A percentile compares a stretch with the other conserved stretches of the same genome.
Conservation (phyloP, 2,113 vertebrate genomes). For the Rhineura floridana region DNA sequence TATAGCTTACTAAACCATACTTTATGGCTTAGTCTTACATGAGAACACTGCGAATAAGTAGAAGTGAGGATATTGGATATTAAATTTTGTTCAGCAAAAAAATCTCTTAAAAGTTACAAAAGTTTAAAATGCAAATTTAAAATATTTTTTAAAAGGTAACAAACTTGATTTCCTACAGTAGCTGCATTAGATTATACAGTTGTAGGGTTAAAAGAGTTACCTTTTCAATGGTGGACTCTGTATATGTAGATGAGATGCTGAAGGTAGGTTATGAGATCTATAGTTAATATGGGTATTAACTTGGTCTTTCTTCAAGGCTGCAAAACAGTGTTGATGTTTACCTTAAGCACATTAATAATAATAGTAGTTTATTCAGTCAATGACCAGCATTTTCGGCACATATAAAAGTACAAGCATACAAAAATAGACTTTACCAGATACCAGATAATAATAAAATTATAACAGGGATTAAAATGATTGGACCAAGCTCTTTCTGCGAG, state of each 20-base stretch:
- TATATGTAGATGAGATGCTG: constrained; percentile 73
- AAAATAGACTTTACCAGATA: too few relatives aligned
- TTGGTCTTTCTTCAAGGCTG: constrained; percentile 69
- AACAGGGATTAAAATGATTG: too few relatives aligned
- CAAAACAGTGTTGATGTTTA: not conserved
- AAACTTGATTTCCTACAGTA: not conserved
- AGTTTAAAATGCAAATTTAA: not conserved
- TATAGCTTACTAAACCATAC: too few relatives aligned
- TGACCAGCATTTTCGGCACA: too few relatives aligned
- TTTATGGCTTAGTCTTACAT: too few relatives aligned
- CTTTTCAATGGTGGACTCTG: constrained; percentile 73
- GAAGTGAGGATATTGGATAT: not conserved
- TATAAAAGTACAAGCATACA: too few relatives aligned
- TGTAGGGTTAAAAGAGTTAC: constrained; percentile 53
- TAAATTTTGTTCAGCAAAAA: not conserved
- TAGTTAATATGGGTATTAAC: constrained; percentile 67
- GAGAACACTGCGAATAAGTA: not conserved
- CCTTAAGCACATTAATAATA: not conserved
- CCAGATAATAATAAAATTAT: too few relatives aligned
- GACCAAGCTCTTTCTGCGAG: too few relatives aligned
- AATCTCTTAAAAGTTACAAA: not conserved
- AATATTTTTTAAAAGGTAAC: not conserved
- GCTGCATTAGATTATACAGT: not conserved
- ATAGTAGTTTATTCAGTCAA: too few relatives aligned
- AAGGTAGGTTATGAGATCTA: constrained; percentile 61